phyloP scores from a whole-genome alignment of 1,140 invertebrate species.

The Teleopsis dalmanni region DNA sequence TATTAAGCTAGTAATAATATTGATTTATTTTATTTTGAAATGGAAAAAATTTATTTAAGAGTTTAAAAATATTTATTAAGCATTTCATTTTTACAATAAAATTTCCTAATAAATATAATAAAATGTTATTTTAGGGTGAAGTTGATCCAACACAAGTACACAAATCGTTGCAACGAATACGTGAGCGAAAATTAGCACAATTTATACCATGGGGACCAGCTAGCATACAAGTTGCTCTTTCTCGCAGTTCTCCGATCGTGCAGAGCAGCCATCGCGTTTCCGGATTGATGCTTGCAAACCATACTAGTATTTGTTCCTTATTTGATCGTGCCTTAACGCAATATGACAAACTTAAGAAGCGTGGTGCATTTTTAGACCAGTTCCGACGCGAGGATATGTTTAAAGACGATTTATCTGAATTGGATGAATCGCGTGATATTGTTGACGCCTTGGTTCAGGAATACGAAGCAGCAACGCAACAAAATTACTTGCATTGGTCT shows the following conservation, averaged over 20 bases:
- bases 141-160: conserved; percentile 42
- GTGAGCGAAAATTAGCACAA: conserved; percentile 89
- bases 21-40: too few species aligned
- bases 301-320: conserved; percentile 88
- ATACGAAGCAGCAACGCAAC: conserved; percentile 85
- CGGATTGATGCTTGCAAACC: conserved; percentile 95
- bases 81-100: too few species aligned
- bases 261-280: conserved; percentile 92
- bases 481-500: conserved; percentile 70
- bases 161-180: conserved; percentile 73
- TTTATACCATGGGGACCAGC: conserved; percentile 98
- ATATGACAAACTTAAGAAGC: conserved; percentile 90
- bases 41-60: too few species aligned
- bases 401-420: conserved; percentile 81
- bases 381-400: conserved; percentile 93
- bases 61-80: too few species aligned
- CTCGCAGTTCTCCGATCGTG: conserved; percentile 91
- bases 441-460: conserved; percentile 91
- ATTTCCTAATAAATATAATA: too few species aligned
- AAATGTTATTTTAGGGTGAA: conserved; percentile 23
- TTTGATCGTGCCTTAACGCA: conserved; percentile 70
- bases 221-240: conserved; percentile 94
- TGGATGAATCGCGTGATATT: conserved; percentile 83
- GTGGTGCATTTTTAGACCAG: conserved; percentile 94
- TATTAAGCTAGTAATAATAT: too few species aligned